A percentile compares a stretch with the other conserved stretches of the same genome.
Evolutionary conservation across 2,113 vertebrate species (phyloP).

Genomic region (Pluvianellus socialis): DNA sequence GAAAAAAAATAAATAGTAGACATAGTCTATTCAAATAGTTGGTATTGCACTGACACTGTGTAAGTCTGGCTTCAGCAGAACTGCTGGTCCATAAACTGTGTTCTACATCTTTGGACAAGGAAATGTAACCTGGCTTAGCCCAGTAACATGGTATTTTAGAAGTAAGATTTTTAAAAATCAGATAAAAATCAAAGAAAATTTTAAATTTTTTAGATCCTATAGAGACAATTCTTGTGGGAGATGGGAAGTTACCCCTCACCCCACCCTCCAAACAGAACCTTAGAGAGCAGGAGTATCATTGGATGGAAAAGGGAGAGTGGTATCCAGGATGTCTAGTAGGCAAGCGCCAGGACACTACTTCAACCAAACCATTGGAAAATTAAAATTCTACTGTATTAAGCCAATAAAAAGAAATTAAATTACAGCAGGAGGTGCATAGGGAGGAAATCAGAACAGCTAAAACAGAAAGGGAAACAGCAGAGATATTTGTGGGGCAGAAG

Average conservation of each 20-base stretch:
- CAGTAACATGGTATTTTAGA: neutral
- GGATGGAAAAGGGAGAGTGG: neutral
- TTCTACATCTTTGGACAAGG: neutral
- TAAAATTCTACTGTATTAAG: neutral
- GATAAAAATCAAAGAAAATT: neutral
- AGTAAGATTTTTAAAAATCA: neutral
- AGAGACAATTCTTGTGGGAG: too few species aligned
- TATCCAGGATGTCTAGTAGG: neutral
- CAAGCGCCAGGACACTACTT: neutral
- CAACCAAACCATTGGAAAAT: neutral
- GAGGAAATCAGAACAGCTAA: neutral
- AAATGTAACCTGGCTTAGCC: neutral
- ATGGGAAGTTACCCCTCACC: fast-evolving
- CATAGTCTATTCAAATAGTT: neutral
- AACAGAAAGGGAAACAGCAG: neutral
- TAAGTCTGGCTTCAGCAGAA: neutral
- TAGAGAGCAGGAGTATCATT: neutral
- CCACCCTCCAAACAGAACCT: neutral
- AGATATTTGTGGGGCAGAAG: neutral
- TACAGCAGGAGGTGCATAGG: neutral
- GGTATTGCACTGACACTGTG: neutral
- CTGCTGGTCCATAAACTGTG: neutral
- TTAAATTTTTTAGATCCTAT: neutral
- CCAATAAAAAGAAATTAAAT: neutral
- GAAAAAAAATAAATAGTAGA: neutral